These are phyloP conservation scores for Drosophila yooni DNA, from an alignment of 2,888 invertebrate genomes.

Conservation along the genomic window DNA sequence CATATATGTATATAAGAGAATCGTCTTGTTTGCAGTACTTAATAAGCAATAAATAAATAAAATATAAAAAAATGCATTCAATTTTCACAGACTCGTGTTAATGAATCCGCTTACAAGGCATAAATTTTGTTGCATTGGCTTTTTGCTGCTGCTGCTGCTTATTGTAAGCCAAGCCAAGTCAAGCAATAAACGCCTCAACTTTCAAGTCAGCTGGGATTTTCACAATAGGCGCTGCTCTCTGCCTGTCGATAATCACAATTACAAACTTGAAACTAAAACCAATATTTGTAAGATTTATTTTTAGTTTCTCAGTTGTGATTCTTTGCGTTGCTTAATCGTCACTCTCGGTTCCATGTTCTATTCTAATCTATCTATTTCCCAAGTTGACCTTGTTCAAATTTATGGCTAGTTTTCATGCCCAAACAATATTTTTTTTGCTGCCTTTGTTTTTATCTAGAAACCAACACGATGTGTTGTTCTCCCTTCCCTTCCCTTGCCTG, in stretches of 20 bases:
- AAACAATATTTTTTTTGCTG: conserved; percentile 29
- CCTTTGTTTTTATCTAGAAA: conserved; percentile 63
- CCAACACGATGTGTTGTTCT: conserved; percentile 50
- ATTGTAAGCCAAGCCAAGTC: background rate
- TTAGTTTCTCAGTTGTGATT: conserved; percentile 34
- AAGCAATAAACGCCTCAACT: conserved; percentile 27
- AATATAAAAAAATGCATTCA: background rate
- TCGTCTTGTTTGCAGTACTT: conserved; percentile 20
- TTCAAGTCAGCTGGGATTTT: conserved; percentile 7
- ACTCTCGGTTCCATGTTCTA: background rate
- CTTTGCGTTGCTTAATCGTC: conserved; percentile 62
- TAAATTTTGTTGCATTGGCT: conserved; percentile 17
- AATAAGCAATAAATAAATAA: conserved; percentile 9
- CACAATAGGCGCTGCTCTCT: background rate
- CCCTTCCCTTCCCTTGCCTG: background rate
- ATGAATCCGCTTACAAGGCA: conserved; percentile 60
- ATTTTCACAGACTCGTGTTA: conserved; percentile 44
- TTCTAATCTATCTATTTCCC: conserved; percentile 32
- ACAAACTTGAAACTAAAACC: conserved; percentile 29
- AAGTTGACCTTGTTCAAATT: conserved; percentile 72
- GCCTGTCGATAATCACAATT: conserved; percentile 25
- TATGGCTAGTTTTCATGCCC: conserved; percentile 54
- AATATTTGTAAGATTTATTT: conserved; percentile 52
- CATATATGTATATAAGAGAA: conserved; percentile 1
- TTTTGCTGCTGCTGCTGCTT: background rate